Percentiles rank a stretch among this genome's conserved stretches.
These are phyloP conservation scores for Molorchus minor DNA, from an alignment of 2,888 invertebrate species.

Conservation along the genomic window DNA sequence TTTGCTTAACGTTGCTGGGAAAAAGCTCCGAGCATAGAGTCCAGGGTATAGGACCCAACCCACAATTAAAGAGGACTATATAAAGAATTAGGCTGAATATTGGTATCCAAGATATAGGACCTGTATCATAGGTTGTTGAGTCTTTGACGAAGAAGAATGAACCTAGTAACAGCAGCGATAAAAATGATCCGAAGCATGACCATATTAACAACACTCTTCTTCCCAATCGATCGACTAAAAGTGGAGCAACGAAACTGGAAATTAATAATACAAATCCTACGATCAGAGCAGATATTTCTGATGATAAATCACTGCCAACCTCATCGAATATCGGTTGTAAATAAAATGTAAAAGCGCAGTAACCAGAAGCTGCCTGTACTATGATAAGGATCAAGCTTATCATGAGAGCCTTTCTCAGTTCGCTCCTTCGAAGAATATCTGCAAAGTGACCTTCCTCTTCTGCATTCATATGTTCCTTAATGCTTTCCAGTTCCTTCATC, in stretches of 20 bases:
- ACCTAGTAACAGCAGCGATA: slow-evolving; percentile 69
- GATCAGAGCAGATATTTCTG: slow-evolving; percentile 76
- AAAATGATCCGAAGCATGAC: slow-evolving; percentile 72
- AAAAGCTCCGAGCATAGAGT: slow-evolving; percentile 83
- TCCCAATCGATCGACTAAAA: slow-evolving; percentile 80
- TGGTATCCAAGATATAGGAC: slow-evolving; percentile 74
- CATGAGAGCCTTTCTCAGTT: slow-evolving; percentile 80
- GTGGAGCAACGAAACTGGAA: slow-evolving; percentile 75
- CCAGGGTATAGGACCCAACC: slow-evolving; percentile 81
- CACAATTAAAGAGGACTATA: slow-evolving; percentile 68
- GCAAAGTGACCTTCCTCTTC: slow-evolving; percentile 52
- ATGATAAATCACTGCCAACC: slow-evolving; percentile 70
- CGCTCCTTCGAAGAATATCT: slow-evolving; percentile 65
- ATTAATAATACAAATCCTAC: slow-evolving; percentile 77
- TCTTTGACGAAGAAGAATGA: slow-evolving; percentile 63
- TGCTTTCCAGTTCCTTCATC: slow-evolving; percentile 46
- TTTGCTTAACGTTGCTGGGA: slow-evolving; percentile 63
- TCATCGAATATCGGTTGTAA: slow-evolving; percentile 73
- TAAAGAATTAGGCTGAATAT: slow-evolving; percentile 75
- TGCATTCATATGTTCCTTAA: slow-evolving; percentile 36
- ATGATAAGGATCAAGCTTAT: slow-evolving; percentile 66
- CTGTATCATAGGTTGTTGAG: slow-evolving; percentile 61
- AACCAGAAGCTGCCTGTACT: slow-evolving; percentile 82
- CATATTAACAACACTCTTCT: slow-evolving; percentile 74
- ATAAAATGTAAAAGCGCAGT: slow-evolving; percentile 41